Conservation (phyloP, 2,797 vertebrate genomes). For the Cryptoprocta ferox region DNA sequence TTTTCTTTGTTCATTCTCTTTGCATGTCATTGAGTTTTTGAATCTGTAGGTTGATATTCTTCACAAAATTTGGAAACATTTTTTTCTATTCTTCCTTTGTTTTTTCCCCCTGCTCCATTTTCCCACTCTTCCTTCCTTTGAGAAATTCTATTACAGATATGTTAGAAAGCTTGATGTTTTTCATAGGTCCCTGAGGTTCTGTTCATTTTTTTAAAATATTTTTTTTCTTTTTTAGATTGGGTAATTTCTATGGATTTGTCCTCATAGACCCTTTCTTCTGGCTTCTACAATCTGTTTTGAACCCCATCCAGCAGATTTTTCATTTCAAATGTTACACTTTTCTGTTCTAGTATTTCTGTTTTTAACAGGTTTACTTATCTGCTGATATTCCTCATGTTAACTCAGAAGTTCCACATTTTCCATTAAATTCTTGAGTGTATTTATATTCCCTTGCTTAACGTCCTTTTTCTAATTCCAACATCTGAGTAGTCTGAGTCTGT, state of each 20-base stretch:
- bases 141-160: not conserved
- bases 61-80: not conserved
- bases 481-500: not conserved
- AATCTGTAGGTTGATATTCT: not conserved
- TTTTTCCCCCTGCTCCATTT: not conserved
- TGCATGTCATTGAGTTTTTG: not conserved
- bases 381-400: not conserved
- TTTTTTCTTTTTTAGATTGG: not conserved
- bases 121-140: not conserved
- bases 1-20: not conserved
- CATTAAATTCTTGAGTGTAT: not conserved
- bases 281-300: not conserved
- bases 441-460: not conserved
- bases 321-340: not conserved
- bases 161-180: not conserved
- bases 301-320: not conserved
- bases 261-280: not conserved
- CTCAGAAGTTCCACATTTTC: not conserved
- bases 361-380: not conserved
- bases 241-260: not conserved
- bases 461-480: not conserved
- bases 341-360: not conserved
- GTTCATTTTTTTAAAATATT: not conserved
- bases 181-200: not conserved
- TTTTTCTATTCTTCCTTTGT: not conserved